Evolutionary conservation across 1,140 invertebrate genomes (phyloP).

Genomic region (Pachypeltis micranthus): DNA sequence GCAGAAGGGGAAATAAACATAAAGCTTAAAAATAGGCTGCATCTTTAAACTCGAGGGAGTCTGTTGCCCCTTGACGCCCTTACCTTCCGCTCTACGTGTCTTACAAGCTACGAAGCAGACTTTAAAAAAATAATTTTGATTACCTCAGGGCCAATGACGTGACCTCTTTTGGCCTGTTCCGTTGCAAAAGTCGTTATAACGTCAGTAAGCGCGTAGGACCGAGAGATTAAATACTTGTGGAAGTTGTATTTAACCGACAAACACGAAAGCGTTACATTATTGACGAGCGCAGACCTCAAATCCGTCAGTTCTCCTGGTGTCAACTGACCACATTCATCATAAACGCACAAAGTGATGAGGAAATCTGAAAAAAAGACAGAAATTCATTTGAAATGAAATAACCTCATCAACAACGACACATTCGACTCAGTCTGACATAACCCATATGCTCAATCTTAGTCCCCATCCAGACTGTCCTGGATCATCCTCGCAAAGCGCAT

Average conservation of each 20-base stretch:
- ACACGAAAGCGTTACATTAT: slow-evolving; percentile 87
- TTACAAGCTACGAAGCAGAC: no score
- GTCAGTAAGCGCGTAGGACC: slow-evolving; percentile 49
- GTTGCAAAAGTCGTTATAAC: slow-evolving; percentile 66
- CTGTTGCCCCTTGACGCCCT: no score
- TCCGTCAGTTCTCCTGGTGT: slow-evolving; percentile 81
- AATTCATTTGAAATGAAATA: no score
- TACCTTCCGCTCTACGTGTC: no score
- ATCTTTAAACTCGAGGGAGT: no score
- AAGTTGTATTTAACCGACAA: slow-evolving; percentile 74
- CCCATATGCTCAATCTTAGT: no score
- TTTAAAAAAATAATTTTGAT: no score
- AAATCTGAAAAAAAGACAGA: slow-evolving; percentile 52
- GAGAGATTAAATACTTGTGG: slow-evolving; percentile 54
- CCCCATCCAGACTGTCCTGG: no score
- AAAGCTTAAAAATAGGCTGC: no score
- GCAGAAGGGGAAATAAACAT: no score
- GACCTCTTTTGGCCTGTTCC: slow-evolving; percentile 58
- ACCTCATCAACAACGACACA: no score
- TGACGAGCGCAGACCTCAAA: slow-evolving; percentile 83
- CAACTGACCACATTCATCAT: slow-evolving; percentile 52
- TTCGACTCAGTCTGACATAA: neutral
- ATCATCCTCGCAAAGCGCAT: no score
- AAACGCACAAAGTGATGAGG: slow-evolving; percentile 77
- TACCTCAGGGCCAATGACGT: slow-evolving; percentile 49